Conservation (phyloP, 1,140 invertebrate species). For the Heliconius hewitsoni region DNA sequence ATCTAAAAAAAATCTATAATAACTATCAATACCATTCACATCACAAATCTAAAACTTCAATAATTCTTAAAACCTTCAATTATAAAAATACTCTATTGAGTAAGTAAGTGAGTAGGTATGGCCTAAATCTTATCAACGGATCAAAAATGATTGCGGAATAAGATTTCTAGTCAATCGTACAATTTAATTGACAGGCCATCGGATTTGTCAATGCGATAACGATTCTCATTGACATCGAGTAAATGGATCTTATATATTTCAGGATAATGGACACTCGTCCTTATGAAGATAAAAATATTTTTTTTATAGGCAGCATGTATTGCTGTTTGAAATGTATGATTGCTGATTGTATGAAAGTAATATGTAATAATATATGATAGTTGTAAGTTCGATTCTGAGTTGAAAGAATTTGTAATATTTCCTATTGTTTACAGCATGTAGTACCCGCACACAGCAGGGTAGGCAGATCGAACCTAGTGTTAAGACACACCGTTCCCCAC, state of each 20-base stretch:
- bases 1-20: too few species aligned
- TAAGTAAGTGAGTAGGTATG: neutral
- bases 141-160: neutral
- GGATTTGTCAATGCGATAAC: slow-evolving; percentile 8
- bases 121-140: neutral
- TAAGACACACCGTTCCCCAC: too few species aligned
- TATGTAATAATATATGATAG: too few species aligned
- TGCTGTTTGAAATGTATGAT: too few species aligned
- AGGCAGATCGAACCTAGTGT: too few species aligned
- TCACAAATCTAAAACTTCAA: too few species aligned
- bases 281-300: neutral
- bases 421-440: too few species aligned
- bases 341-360: too few species aligned
- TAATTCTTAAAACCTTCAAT: neutral
- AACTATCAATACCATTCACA: too few species aligned
- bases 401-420: too few species aligned
- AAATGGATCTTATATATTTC: neutral
- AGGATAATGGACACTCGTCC: neutral
- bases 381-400: too few species aligned
- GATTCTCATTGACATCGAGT: slow-evolving; percentile 1
- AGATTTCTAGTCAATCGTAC: neutral
- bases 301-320: neutral
- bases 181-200: slow-evolving; percentile 2
- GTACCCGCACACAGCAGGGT: too few species aligned
- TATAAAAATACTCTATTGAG: neutral